Evolutionary conservation across 1,140 invertebrate genomes (phyloP), one percentile per base, ranked within the genome.

Genomic region (Drosophila arizonae): DNA sequence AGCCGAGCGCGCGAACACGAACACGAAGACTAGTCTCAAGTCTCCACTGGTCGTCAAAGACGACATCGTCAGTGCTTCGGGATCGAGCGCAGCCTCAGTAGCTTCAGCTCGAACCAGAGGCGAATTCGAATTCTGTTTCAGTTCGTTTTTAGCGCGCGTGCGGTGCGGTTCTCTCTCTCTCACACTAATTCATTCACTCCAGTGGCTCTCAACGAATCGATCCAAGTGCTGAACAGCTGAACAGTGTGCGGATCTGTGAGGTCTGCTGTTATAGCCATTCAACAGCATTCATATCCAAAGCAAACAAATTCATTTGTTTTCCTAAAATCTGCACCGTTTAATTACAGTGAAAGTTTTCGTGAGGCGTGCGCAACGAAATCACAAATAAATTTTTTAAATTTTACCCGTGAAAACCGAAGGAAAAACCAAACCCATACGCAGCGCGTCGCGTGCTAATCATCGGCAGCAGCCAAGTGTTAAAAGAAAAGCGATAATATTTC

Each of bases 141-240:
- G 87, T 90, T 90, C 87, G 87, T 76, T 87, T 90, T 86, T 79
- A 90, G 87, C 81, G 79, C 87, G 87, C 87, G 81, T 90, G 87
- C 86, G 87, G 87, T 90, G 87, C 86, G 87, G 87, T 90, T 90
- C 76, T 85, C 79, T 82, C 58, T 65, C 57, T 72, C 50, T 63
- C 43, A 62, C 58, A 62, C 58, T 60, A 15, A 45, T 39, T 46
- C 57, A 69, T 70, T 57, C 33, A 68, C 52, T 56, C 24, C 45
- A 68, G 28, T 67, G 52, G 52, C 28, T 36, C n/a, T 45, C 11
- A 24, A 33, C 33, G 11, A 51, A 15, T 48, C 55, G 45, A 54
- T 51, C 30, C 30, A 39, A 39, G 36, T 39, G 36, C 36, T 39
- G 36, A 39, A 57, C 46, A 61, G 70, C 63, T 46, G 63, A 72